Conservation (phyloP, 2,888 invertebrate species). For the Tenthredo distinguenda region DNA sequence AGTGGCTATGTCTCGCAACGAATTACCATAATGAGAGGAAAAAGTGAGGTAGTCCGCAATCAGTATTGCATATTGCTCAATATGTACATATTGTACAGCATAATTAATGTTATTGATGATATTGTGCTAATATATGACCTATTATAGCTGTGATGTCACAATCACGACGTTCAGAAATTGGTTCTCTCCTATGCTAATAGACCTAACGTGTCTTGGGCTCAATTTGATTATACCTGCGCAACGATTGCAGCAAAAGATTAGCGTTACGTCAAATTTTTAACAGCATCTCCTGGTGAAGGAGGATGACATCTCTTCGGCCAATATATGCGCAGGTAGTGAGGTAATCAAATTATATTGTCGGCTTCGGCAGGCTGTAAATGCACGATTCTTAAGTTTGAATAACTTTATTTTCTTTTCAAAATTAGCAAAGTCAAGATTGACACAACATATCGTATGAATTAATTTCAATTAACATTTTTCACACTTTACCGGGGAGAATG, state of each 20-base stretch:
- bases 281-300: background rate
- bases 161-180: slow-evolving; percentile 21
- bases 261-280: background rate
- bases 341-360: background rate
- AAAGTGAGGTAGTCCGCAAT: background rate
- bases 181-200: slow-evolving; percentile 15
- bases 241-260: background rate
- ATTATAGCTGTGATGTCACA: background rate
- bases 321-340: background rate
- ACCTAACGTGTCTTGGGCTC: background rate
- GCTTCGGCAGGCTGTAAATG: background rate
- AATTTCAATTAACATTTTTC: slow-evolving; percentile 21
- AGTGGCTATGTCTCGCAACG: background rate
- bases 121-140: background rate
- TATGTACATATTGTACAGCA: background rate
- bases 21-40: background rate
- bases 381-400: slow-evolving; percentile 3
- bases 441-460: slow-evolving; percentile 6
- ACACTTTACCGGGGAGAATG: background rate
- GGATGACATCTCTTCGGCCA: background rate
- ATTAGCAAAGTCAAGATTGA: slow-evolving; percentile 20
- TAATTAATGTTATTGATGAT: background rate
- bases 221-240: background rate
- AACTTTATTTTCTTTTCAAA: background rate
- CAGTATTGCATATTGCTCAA: background rate